Evolutionary conservation across 2,113 vertebrate species (phyloP).

Genomic region (Tauraco erythrolophus): DNA sequence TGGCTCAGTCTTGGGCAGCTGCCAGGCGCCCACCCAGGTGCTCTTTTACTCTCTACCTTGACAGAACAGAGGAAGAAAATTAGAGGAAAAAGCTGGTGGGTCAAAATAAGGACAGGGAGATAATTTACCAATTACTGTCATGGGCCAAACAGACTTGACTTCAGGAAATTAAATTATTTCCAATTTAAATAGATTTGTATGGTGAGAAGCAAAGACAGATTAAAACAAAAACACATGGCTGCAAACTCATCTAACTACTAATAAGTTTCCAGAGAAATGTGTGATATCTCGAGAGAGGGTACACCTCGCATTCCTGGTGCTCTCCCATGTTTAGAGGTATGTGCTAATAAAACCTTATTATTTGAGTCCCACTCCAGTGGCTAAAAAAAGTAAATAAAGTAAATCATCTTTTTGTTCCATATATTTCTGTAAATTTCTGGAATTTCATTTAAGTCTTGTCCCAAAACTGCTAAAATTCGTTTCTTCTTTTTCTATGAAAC

Average conservation of each 20-base stretch:
- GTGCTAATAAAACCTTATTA: not conserved
- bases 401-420: not conserved
- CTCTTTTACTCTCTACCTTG: not conserved
- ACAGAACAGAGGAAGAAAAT: not conserved
- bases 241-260: too few species aligned
- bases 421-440: not conserved
- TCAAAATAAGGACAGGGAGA: not conserved
- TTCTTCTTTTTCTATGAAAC: not conserved
- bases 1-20: not conserved
- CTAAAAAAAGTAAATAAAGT: too few species aligned
- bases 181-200: not conserved
- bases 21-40: rapidly evolving
- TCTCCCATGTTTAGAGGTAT: not conserved
- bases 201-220: not conserved
- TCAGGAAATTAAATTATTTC: not conserved
- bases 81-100: not conserved
- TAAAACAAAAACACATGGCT: not conserved
- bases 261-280: not conserved
- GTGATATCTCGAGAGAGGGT: not conserved
- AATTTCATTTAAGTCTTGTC: not conserved
- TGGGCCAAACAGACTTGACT: not conserved
- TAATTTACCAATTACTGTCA: not conserved
- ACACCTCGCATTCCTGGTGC: not conserved
- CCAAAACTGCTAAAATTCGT: not conserved
- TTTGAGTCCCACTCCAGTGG: not conserved